phyloP scores from a whole-genome alignment of 2,797 vertebrate genomes.

The Artibeus lituratus region DNA sequence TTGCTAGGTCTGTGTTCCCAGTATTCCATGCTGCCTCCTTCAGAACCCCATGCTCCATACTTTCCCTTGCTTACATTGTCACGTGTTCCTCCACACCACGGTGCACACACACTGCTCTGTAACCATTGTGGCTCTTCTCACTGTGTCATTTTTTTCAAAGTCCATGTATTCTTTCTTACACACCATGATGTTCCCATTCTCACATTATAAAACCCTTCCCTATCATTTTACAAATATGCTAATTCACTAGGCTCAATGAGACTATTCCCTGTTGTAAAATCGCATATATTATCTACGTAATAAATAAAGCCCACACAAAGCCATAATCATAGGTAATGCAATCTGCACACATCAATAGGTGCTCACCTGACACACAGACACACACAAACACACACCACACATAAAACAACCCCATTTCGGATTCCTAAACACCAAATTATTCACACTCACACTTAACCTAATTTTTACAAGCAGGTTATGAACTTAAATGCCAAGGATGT shows the following conservation, averaged over 20 bases:
- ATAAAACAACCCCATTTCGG: too few species aligned
- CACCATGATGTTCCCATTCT: too few species aligned
- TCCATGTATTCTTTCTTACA: background rate
- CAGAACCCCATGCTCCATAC: background rate
- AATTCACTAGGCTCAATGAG: background rate
- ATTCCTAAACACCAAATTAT: too few species aligned
- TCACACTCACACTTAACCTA: too few species aligned
- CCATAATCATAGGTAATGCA: background rate
- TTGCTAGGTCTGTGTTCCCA: background rate
- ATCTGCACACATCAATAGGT: background rate
- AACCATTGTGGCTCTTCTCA: background rate
- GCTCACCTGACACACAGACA: background rate
- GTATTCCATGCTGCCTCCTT: background rate
- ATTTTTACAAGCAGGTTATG: too few species aligned
- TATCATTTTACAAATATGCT: background rate
- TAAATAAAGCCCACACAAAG: background rate
- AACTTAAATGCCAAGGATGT: too few species aligned
- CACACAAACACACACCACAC: too few species aligned
- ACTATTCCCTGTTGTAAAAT: background rate
- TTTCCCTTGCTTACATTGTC: background rate
- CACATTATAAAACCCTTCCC: too few species aligned
- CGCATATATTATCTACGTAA: background rate
- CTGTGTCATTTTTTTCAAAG: background rate
- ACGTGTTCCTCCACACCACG: fast-evolving
- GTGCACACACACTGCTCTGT: background rate